phyloP scores from a whole-genome alignment of 2,888 invertebrate species.

The Hirtodrosophila trivittata region DNA sequence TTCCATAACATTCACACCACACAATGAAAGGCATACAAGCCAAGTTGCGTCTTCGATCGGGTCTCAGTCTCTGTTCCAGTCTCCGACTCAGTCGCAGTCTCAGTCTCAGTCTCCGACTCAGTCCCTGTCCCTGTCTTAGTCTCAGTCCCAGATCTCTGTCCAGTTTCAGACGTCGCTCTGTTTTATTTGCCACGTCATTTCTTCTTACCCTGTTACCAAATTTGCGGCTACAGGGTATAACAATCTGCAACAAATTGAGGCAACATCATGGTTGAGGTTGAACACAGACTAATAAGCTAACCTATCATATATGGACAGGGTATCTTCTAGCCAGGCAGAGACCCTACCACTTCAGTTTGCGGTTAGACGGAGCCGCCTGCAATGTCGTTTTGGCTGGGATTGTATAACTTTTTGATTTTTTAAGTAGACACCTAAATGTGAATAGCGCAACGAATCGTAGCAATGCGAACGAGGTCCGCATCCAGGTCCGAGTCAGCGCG shows the following conservation, averaged over 20 bases:
- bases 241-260: neutral
- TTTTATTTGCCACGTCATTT: conserved; percentile 76
- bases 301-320: too few relatives aligned
- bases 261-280: too few relatives aligned
- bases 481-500: conserved; percentile 53
- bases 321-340: conserved; percentile 17
- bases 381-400: conserved; percentile 62
- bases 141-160: conserved; percentile 48
- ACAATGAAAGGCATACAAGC: conserved; percentile 64
- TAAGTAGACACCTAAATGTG: conserved; percentile 79
- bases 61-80: conserved; percentile 7
- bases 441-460: conserved; percentile 78
- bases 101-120: conserved; percentile 8
- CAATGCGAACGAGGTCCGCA: conserved; percentile 57
- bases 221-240: neutral
- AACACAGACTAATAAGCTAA: too few relatives aligned
- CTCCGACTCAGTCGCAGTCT: neutral
- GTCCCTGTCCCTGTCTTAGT: conserved; percentile 7
- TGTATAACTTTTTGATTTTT: conserved; percentile 78
- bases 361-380: conserved; percentile 54
- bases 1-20: conserved; percentile 77
- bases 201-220: conserved; percentile 30
- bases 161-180: conserved; percentile 66
- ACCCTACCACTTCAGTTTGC: too few relatives aligned
- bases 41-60: conserved; percentile 52